A percentile compares a stretch with the other conserved stretches of the same genome.
Evolutionary conservation across 1,140 invertebrate species (phyloP).

Genomic region (Drosophila tani): DNA sequence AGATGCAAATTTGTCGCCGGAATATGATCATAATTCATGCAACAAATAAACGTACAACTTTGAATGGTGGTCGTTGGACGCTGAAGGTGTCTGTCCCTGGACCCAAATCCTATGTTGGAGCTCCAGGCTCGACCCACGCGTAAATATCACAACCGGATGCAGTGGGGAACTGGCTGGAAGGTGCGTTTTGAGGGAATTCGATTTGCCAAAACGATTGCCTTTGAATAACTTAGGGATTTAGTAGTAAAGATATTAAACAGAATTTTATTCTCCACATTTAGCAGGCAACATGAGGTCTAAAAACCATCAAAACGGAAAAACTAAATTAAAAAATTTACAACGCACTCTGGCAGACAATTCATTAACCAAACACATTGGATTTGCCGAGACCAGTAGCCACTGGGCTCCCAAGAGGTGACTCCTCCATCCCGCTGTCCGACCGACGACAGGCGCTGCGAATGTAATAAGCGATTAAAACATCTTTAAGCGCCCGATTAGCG

Average conservation of each 20-base stretch:
- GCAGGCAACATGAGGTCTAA: background rate
- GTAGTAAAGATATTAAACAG: background rate
- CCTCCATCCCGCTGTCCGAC: slow-evolving; percentile 12
- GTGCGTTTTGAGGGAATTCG: slow-evolving; percentile 14
- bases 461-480: slow-evolving; percentile 84
- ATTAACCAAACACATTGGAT: background rate
- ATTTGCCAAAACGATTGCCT: slow-evolving; percentile 4
- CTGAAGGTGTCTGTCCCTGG: slow-evolving; percentile 25
- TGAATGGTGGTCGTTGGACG: slow-evolving; percentile 22
- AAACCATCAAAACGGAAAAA: background rate
- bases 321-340: background rate
- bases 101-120: background rate
- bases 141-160: slow-evolving; percentile 46
- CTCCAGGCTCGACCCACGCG: slow-evolving; percentile 51
- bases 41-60: slow-evolving; percentile 75
- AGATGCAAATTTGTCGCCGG: slow-evolving; percentile 68
- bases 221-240: background rate
- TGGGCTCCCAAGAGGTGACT: background rate
- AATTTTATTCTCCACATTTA: background rate
- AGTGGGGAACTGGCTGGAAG: slow-evolving; percentile 6
- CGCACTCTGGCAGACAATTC: background rate
- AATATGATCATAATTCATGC: slow-evolving; percentile 83
- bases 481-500: slow-evolving; percentile 78
- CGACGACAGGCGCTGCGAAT: slow-evolving; percentile 59
- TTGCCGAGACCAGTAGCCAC: slow-evolving; percentile 13